Evolutionary conservation across 2,888 invertebrate species (phyloP), one percentile per base, ranked within the genome.

Genomic region (Apamea sordens): DNA sequence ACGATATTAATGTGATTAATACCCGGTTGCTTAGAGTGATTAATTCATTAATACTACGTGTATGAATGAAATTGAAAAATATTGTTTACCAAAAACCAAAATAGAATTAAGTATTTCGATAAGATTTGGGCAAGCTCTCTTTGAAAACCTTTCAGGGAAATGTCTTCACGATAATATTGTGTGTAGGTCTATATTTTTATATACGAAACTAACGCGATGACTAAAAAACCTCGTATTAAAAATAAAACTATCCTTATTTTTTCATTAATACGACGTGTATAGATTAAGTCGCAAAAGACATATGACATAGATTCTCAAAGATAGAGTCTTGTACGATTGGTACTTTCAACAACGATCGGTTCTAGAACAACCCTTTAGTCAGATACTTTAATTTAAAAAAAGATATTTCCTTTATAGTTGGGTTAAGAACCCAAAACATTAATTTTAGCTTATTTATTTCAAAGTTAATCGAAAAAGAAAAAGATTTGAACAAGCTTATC

Each of bases 1-100:
- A 61, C 73, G 73, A 47, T 65, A 67, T 65, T 64, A 76, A 65
- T 82, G 41, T 28, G 10, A 59, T 73, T 69, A 73, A 53, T 65
- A 5, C 6, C 13, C 3, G 24, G 5, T 36, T 32, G 24, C 24
- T n/a, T 4, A n/a, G 53, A 53, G n/a, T n/a, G 4, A n/a, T 15
- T 32, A 24, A 70, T 68, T 68, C 15, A 47, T 47, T 32, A 69
- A 7, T 70, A 53, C 41, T 41, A 41, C 41, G 41, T 41, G 41
- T 41, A 41, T 7, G 41, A 41, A 6, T 41, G 41, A 41, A 41
- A 4, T 7, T 41, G 41, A 41, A 41, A 41, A 41, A 6, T 3
- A 41, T 36, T 36, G 36, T 5, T 5, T n/a, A n/a, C n/a, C n/a
- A n/a, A n/a, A n/a, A n/a, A 32, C 32, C 5, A 36, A 5, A 36